Evolutionary conservation across 2,113 vertebrate genomes (phyloP).

Genomic region (Thunnus thynnus): DNA sequence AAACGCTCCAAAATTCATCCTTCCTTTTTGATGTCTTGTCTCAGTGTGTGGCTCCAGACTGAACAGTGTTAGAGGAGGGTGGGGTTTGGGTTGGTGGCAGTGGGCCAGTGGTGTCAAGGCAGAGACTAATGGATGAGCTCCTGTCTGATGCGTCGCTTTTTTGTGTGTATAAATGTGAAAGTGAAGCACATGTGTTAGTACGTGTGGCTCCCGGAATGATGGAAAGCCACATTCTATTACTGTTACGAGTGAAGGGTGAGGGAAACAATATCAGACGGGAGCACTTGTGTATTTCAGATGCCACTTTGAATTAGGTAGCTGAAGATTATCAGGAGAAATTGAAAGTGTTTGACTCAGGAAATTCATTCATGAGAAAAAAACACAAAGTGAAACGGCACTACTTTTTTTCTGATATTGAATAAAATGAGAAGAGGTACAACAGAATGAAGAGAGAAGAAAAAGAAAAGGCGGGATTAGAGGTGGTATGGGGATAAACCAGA

Average conservation of each 20-base stretch:
- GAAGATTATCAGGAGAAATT: conserved; percentile 43
- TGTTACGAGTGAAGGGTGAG: conserved; percentile 15
- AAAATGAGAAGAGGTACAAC: conserved; percentile 15
- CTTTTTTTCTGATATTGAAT: conserved; percentile 12
- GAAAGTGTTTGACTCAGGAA: conserved; percentile 46
- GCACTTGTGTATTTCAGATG: conserved; percentile 57
- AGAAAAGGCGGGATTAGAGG: neutral
- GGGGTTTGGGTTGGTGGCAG: conserved; percentile 32
- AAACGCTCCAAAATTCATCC: conserved; percentile 21
- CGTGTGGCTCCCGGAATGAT: conserved; percentile 31
- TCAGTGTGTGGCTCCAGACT: conserved; percentile 4
- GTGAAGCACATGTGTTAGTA: conserved; percentile 18
- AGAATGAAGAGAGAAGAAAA: neutral
- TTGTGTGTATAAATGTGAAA: conserved; percentile 33
- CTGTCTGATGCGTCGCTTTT: conserved; percentile 17
- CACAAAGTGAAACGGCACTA: neutral
- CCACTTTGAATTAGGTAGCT: conserved; percentile 53
- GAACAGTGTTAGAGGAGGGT: conserved; percentile 13
- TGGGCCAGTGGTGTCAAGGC: conserved; percentile 36
- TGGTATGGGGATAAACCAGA: conserved; percentile 19
- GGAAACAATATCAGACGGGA: conserved; percentile 47
- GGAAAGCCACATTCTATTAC: conserved; percentile 62
- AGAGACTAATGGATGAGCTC: conserved; percentile 53
- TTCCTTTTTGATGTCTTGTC: conserved; percentile 8
- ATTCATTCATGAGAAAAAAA: conserved; percentile 24